Evolutionary conservation across 2,113 vertebrate genomes (phyloP).

Genomic region (Zapus hudsonius): DNA sequence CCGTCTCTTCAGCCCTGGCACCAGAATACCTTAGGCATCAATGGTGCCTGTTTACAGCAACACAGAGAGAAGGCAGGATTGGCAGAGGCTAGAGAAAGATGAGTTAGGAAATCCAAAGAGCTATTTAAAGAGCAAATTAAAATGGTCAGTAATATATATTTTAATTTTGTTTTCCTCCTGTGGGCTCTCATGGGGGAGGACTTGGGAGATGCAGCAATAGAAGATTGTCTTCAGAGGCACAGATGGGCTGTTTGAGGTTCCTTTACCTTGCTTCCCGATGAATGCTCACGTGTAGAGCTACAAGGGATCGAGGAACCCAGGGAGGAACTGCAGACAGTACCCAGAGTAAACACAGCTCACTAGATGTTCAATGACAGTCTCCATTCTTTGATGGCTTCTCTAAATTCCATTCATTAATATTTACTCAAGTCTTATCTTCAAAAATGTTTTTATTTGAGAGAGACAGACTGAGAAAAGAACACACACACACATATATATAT

Average conservation of each 20-base stretch:
- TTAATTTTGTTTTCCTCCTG: neutral
- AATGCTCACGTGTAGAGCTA: fast-evolving
- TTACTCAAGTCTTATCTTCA: neutral
- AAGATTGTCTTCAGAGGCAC: neutral
- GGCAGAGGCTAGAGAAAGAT: neutral
- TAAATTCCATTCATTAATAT: neutral
- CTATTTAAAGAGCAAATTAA: neutral
- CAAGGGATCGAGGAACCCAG: neutral
- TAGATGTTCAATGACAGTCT: neutral
- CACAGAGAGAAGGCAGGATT: neutral
- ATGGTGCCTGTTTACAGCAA: neutral
- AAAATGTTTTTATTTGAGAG: neutral
- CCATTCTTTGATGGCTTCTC: neutral
- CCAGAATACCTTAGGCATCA: neutral
- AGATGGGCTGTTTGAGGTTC: fast-evolving
- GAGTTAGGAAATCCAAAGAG: neutral
- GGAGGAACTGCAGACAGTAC: neutral
- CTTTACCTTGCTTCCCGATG: neutral
- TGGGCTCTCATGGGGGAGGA: neutral
- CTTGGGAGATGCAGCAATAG: neutral
- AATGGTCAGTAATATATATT: neutral
- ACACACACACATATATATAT: too few species aligned
- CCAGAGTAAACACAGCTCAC: neutral
- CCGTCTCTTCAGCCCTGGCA: too few species aligned
- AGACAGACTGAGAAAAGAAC: too few species aligned